These are phyloP conservation scores for Acanthosepion lycidas DNA, from an alignment of 2,888 invertebrate species.

Conservation along the genomic window DNA sequence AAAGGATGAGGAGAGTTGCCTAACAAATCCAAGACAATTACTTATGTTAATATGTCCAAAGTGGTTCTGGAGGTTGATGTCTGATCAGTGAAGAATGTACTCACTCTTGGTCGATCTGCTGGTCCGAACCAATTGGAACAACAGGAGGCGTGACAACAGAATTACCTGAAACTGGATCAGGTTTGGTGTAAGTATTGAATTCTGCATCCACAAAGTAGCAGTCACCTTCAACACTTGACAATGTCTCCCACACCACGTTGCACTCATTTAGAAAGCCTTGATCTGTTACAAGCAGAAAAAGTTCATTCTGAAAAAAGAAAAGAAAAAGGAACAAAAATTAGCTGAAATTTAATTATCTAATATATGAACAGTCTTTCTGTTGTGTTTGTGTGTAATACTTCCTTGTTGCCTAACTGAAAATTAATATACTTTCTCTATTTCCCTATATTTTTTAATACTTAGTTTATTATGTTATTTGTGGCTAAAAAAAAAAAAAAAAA, in stretches of 20 bases:
- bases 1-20: neutral
- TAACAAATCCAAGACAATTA: neutral
- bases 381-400: too few relatives aligned
- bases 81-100: constrained; percentile 54
- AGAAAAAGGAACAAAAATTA: neutral
- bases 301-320: constrained; percentile 73
- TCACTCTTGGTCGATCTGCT: constrained; percentile 77
- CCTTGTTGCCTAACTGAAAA: too few relatives aligned
- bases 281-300: constrained; percentile 78
- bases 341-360: neutral
- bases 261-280: constrained; percentile 78
- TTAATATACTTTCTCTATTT: too few relatives aligned
- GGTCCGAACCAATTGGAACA: constrained; percentile 66
- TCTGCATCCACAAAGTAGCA: constrained; percentile 77
- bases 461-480: too few relatives aligned
- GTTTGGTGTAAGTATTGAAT: constrained; percentile 74
- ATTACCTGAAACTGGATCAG: constrained; percentile 58
- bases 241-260: constrained; percentile 78
- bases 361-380: neutral
- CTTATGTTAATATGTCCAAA: neutral
- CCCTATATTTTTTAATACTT: too few relatives aligned
- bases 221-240: constrained; percentile 78
- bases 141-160: constrained; percentile 57
- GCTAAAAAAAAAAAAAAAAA: too few relatives aligned
- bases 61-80: neutral